These are phyloP conservation scores for Protobothrops flavoviridis DNA, from an alignment of 2,113 vertebrate genomes.

Conservation along the genomic window DNA sequence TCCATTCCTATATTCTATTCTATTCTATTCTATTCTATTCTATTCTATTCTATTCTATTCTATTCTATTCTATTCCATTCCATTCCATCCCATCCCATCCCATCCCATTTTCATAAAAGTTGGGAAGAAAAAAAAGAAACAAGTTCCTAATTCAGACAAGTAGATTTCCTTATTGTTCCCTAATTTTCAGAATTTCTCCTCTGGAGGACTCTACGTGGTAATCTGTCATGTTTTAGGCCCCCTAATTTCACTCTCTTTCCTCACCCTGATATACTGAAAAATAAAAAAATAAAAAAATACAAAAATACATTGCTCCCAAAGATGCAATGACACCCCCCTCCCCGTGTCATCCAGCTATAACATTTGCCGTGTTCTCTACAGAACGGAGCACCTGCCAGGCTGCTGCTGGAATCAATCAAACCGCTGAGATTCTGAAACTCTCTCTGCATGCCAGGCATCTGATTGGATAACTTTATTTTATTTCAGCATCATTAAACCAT, in stretches of 20 bases:
- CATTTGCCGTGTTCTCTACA: slow-evolving; percentile 7
- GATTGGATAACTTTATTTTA: background rate
- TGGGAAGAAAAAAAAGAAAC: background rate
- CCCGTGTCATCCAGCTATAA: background rate
- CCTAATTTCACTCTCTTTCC: background rate
- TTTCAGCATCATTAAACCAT: slow-evolving; percentile 49
- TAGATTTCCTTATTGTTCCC: background rate
- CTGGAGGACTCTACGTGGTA: background rate
- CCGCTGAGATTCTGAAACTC: slow-evolving; percentile 7
- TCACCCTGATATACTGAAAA: background rate
- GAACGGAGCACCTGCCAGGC: background rate
- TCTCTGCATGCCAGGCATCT: slow-evolving; percentile 11
- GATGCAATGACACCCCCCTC: background rate
- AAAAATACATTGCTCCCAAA: background rate
- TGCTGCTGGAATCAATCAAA: background rate
- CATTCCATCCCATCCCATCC: no score
- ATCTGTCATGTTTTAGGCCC: background rate
- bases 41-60: no score
- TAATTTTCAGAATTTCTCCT: background rate
- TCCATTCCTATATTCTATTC: no score
- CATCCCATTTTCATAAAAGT: background rate
- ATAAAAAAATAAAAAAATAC: background rate
- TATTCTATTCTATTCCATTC: no score
- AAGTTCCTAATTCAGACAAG: background rate
- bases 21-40: no score